Evolutionary conservation across 2,888 invertebrate genomes (phyloP).

Genomic region (Pristionchus exspectatus): DNA sequence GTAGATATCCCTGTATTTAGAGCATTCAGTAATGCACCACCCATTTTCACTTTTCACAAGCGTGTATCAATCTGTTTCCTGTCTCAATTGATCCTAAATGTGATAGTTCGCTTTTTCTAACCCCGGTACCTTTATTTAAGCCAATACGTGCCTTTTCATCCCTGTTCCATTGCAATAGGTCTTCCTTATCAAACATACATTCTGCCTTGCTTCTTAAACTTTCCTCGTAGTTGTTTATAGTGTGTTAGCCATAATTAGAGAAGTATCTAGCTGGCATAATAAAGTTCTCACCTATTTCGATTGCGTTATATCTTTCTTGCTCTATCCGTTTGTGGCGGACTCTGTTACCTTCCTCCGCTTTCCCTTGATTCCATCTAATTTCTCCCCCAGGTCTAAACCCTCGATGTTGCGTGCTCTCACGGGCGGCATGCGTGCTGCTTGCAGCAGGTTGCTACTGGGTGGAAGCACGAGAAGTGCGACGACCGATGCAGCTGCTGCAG

Average conservation of each 20-base stretch:
- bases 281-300: slow-evolving; percentile 16
- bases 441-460: slow-evolving; percentile 40
- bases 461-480: slow-evolving; percentile 2
- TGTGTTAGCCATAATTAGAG: slow-evolving; percentile 1
- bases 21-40: not conserved
- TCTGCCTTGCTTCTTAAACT: not conserved
- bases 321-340: slow-evolving; percentile 14
- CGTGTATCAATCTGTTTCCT: slow-evolving; percentile 16
- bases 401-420: slow-evolving; percentile 49
- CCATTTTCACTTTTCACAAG: not conserved
- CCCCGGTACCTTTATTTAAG: slow-evolving; percentile 12
- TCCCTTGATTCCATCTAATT: not conserved
- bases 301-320: not conserved
- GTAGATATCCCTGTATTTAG: not conserved
- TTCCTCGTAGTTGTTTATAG: not conserved
- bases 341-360: not conserved
- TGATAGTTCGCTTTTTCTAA: not conserved
- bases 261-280: slow-evolving; percentile 20
- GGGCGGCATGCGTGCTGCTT: slow-evolving; percentile 51
- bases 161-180: slow-evolving; percentile 22
- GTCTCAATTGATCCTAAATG: slow-evolving; percentile 3
- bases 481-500: slow-evolving; percentile 22
- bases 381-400: not conserved
- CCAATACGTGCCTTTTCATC: slow-evolving; percentile 13
- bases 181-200: not conserved